Evolutionary conservation across 2,113 vertebrate species (phyloP), one percentile per base, ranked within the genome.

Genomic region (Cathartes aura): DNA sequence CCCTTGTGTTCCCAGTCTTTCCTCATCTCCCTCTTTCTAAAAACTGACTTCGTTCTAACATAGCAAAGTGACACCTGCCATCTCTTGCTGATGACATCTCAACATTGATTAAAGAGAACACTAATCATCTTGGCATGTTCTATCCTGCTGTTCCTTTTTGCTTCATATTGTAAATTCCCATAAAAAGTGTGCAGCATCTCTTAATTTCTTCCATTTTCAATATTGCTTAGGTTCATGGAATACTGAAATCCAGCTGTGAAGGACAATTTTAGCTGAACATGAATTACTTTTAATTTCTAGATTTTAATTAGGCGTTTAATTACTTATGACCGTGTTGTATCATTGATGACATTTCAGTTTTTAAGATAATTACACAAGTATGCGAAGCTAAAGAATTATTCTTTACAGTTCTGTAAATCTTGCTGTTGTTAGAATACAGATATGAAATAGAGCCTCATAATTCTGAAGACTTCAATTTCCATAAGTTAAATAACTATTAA

Each of bases 261-360:
- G 97, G 96, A 96, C 96, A 96, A 66, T 97, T 95, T 98, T 82
- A 85, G 87, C 79, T 95, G 94, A 92, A 82, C 48, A 66, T 96
- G 84, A 98, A 98, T 98, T 97, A 97, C 88, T 94, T 97, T 93
- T 93, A 96, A 97, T 95, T 98, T 97, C 87, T 97, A 87, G 89
- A 92, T 98, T 98, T 98, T 98, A 98, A 98, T 98, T 96, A 98
- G 82, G 79, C 94, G 97, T 94, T 97, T 98, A 98, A 98, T 98
- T 98, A 97, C 97, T 97, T 98, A 95, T 96, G 95, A 96, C 95
- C 90, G 95, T 91, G 95, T 96, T 97, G 96, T 96, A 90, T 97
- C 93, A 85, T 92, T 98, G 95, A 97, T 97, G 95, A 87, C 96
- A 96, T 96, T 97, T 98, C 93, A 92, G 55, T 98, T 97, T 98